phyloP scores from a whole-genome alignment of 2,888 invertebrate species.

The Macaria notata region DNA sequence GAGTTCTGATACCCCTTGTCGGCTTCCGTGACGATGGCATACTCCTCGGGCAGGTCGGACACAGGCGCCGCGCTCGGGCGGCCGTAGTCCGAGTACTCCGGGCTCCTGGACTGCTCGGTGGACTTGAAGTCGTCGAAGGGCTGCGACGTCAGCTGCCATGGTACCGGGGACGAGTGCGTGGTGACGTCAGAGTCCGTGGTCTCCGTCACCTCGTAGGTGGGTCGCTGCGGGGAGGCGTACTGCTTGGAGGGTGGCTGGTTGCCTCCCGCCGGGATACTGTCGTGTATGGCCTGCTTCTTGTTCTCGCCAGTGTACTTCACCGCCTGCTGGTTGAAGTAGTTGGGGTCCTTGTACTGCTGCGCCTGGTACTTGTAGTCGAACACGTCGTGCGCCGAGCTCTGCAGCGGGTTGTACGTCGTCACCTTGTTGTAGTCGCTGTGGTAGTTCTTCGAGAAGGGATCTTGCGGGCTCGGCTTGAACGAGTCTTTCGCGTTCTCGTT shows the following conservation, averaged over 20 bases:
- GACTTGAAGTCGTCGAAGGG: conserved; percentile 52
- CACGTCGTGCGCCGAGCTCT: conserved; percentile 56
- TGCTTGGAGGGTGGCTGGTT: conserved; percentile 63
- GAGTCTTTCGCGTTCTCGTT: conserved; percentile 56
- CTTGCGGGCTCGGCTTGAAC: conserved; percentile 76
- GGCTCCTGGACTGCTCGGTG: conserved; percentile 55
- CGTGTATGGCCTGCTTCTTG: conserved; percentile 62
- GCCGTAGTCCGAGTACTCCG: conserved; percentile 48
- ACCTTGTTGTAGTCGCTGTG: conserved; percentile 61
- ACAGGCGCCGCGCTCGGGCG: conserved; percentile 55
- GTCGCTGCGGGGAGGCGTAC: conserved; percentile 54
- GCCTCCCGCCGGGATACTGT: conserved; percentile 60
- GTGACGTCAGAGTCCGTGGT: conserved; percentile 58
- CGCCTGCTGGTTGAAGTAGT: conserved; percentile 45
- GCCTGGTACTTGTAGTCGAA: conserved; percentile 56
- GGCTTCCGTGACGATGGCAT: conserved; percentile 69
- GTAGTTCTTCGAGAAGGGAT: conserved; percentile 65
- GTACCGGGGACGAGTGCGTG: conserved; percentile 58
- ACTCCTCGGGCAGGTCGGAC: conserved; percentile 65
- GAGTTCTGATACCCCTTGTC: conserved; percentile 70
- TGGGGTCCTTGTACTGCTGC: conserved; percentile 59
- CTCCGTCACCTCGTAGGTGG: conserved; percentile 75
- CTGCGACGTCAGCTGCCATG: conserved; percentile 64
- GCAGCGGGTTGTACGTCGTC: conserved; percentile 68
- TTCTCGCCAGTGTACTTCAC: conserved; percentile 49